Percentiles rank a stretch among this genome's conserved stretches.
phyloP scores from a whole-genome alignment of 2,888 invertebrate species.

The Troides oblongomaculatus region DNA sequence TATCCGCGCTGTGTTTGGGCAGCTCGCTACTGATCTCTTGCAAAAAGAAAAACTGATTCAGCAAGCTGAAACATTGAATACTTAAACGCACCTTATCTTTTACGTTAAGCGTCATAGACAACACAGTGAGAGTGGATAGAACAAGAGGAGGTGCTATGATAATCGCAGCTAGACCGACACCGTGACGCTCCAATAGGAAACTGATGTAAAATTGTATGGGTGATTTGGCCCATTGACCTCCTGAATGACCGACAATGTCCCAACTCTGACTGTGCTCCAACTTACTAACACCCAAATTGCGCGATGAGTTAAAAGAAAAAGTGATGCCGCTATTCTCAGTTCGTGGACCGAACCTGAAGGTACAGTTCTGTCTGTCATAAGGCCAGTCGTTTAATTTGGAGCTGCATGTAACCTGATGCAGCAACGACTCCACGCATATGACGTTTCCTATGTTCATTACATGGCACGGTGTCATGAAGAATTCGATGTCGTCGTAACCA shows the following conservation, averaged over 20 bases:
- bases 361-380: slow-evolving; percentile 45
- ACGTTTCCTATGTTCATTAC: slow-evolving; percentile 37
- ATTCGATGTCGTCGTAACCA: slow-evolving; percentile 24
- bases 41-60: slow-evolving; percentile 44
- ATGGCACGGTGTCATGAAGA: slow-evolving; percentile 32
- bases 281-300: slow-evolving; percentile 35
- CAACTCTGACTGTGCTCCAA: slow-evolving; percentile 48
- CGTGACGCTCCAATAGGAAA: slow-evolving; percentile 49
- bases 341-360: slow-evolving; percentile 35
- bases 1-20: slow-evolving; percentile 40
- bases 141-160: slow-evolving; percentile 46
- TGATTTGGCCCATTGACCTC: slow-evolving; percentile 32
- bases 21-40: slow-evolving; percentile 37
- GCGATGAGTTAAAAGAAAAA: slow-evolving; percentile 31
- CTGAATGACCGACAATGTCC: slow-evolving; percentile 45
- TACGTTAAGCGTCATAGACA: slow-evolving; percentile 42
- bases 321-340: slow-evolving; percentile 24
- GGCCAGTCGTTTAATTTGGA: slow-evolving; percentile 48
- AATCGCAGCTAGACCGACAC: slow-evolving; percentile 40
- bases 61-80: slow-evolving; percentile 41
- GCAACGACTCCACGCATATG: slow-evolving; percentile 26
- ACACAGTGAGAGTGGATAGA: slow-evolving; percentile 41
- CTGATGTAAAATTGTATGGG: slow-evolving; percentile 39
- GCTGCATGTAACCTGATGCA: slow-evolving; percentile 34
- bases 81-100: slow-evolving; percentile 38